Percentiles rank a stretch among this genome's conserved stretches.
phyloP scores from a whole-genome alignment of 1,140 invertebrate genomes.

The Heliconius nattereri region DNA sequence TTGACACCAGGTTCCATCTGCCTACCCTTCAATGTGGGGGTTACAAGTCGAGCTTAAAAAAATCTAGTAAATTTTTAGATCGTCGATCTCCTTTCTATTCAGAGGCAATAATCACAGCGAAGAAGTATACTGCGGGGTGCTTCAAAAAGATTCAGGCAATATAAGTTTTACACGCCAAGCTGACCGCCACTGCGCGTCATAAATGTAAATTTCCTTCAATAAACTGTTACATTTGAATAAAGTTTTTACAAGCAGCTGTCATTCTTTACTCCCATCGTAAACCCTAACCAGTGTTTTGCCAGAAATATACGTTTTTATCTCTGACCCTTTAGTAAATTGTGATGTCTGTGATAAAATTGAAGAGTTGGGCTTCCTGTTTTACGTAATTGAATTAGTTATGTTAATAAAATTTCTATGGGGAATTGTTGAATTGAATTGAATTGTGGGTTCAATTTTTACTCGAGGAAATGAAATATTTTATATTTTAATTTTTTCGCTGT shows the following conservation, averaged over 20 bases:
- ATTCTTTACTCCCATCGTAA: slow-evolving; percentile 39
- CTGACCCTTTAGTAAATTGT: slow-evolving; percentile 5
- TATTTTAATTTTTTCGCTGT: too few relatives aligned
- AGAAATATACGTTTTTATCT: slow-evolving; percentile 23
- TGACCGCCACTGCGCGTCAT: background rate
- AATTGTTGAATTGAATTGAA: too few relatives aligned
- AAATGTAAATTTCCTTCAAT: slow-evolving; percentile 28
- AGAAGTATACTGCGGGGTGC: background rate
- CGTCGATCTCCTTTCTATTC: background rate
- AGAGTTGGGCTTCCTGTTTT: background rate
- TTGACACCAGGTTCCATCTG: too few relatives aligned
- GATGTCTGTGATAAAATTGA: slow-evolving; percentile 25
- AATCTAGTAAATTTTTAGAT: background rate
- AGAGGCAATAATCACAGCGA: background rate
- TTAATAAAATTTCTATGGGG: too few relatives aligned
- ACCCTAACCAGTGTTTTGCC: slow-evolving; percentile 5
- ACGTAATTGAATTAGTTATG: background rate
- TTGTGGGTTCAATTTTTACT: too few relatives aligned
- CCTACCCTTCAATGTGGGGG: too few relatives aligned
- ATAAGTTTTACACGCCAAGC: background rate
- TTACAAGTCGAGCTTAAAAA: too few relatives aligned
- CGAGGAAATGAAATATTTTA: too few relatives aligned
- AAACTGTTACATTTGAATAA: slow-evolving; percentile 42
- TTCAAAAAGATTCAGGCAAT: background rate
- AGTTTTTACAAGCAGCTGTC: slow-evolving; percentile 45